Conservation (phyloP, 2,113 vertebrate genomes). For the Odocoileus virginianus region DNA sequence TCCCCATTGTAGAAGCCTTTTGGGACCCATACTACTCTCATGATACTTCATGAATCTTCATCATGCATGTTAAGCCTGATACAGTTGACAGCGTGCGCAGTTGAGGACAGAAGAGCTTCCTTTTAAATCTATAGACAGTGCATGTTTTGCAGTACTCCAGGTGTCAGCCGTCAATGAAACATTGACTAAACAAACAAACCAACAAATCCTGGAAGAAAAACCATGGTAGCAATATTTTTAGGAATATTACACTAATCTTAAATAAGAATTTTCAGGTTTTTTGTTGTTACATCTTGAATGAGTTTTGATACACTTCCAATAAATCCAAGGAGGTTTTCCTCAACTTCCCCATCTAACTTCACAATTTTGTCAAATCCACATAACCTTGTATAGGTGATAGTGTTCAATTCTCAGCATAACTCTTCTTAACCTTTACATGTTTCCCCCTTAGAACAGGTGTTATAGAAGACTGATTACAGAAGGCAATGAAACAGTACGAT, state of each 20-base stretch:
- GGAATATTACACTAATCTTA: not conserved
- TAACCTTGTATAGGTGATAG: fast-evolving
- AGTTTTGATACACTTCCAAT: not conserved
- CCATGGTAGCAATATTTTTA: not conserved
- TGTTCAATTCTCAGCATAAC: not conserved
- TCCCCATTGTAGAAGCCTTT: constrained; percentile 95
- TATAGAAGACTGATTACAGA: not conserved
- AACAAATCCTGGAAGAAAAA: not conserved
- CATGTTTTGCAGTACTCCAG: constrained; percentile 99
- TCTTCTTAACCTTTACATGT: not conserved
- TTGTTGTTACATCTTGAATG: not conserved
- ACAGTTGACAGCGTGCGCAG: constrained; percentile 89
- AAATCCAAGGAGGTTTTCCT: not conserved
- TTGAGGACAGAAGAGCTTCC: constrained; percentile 94
- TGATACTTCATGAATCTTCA: constrained; percentile 99
- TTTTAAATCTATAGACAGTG: constrained; percentile 98
- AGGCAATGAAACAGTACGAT: not conserved
- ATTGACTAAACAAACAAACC: constrained; percentile 89
- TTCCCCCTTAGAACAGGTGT: not conserved
- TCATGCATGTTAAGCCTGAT: constrained; percentile 95
- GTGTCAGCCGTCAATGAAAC: constrained; percentile 99
- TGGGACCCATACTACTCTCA: constrained; percentile 95
- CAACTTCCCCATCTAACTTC: not conserved
- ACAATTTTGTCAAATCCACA: not conserved
- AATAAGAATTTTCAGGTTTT: not conserved